A percentile compares a stretch with the other conserved stretches of the same genome.
These are phyloP conservation scores for Bujurquina vittata DNA, from an alignment of 2,113 vertebrate species.

Conservation along the genomic window DNA sequence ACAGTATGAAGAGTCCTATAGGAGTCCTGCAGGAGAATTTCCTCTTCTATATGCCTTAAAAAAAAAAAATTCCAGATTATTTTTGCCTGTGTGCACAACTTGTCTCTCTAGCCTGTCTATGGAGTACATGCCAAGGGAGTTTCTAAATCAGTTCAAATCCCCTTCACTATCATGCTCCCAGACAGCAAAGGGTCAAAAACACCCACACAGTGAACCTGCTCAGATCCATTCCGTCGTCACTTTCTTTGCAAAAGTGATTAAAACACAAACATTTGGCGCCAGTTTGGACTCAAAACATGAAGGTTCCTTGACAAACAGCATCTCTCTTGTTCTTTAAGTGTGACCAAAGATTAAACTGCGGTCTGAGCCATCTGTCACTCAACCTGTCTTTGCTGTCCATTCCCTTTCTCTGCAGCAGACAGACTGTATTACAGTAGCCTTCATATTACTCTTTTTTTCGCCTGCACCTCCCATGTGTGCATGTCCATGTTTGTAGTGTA, in stretches of 20 bases:
- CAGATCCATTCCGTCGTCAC: background rate
- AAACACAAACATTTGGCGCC: background rate
- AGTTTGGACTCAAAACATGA: background rate
- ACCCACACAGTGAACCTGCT: background rate
- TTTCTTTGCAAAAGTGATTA: background rate
- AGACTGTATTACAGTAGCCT: background rate
- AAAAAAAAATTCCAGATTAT: no score
- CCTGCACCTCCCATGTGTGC: background rate
- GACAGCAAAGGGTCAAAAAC: background rate
- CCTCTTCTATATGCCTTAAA: background rate
- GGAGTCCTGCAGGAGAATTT: background rate
- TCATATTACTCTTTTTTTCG: background rate
- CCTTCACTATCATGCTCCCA: background rate
- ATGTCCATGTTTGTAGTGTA: slow-evolving; percentile 40
- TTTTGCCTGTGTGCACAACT: background rate
- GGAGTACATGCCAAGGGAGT: background rate
- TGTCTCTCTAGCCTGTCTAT: background rate
- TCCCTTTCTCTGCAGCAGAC: slow-evolving; percentile 9
- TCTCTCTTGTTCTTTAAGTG: background rate
- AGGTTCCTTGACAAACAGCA: background rate
- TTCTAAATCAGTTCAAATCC: slow-evolving; percentile 2
- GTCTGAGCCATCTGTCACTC: background rate
- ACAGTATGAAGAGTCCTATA: background rate
- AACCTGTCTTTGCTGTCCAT: background rate
- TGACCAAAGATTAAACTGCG: background rate